A percentile compares a stretch with the other conserved stretches of the same genome.
phyloP scores from a whole-genome alignment of 1,140 invertebrate genomes.

The Hypsibius dujardini region DNA sequence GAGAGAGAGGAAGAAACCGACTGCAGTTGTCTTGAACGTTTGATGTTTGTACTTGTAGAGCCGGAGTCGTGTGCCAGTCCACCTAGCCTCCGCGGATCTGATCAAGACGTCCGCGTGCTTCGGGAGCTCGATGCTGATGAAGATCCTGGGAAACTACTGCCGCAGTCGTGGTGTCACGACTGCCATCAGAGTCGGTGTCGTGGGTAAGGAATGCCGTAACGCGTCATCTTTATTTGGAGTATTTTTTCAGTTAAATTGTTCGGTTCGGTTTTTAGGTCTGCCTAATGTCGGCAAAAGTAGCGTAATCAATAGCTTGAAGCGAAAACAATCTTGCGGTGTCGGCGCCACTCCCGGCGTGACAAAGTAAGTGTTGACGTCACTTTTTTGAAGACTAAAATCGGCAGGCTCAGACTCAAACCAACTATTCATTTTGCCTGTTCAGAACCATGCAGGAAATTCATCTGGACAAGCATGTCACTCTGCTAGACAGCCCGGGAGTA shows the following conservation, averaged over 20 bases:
- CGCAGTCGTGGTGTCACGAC: slow-evolving; percentile 75
- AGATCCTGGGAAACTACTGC: slow-evolving; percentile 80
- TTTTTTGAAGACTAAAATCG: slow-evolving; percentile 16
- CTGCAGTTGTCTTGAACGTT: neutral
- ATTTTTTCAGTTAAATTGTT: slow-evolving; percentile 11
- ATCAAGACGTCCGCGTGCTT: slow-evolving; percentile 57
- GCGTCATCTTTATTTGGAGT: neutral
- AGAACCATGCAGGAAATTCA: slow-evolving; percentile 74
- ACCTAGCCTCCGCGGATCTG: slow-evolving; percentile 33
- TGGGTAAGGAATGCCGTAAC: slow-evolving; percentile 42
- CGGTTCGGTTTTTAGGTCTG: slow-evolving; percentile 41
- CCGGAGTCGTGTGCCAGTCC: slow-evolving; percentile 27
- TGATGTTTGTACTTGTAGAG: slow-evolving; percentile 17
- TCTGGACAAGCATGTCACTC: slow-evolving; percentile 81
- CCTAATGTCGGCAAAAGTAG: slow-evolving; percentile 99
- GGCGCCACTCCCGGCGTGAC: slow-evolving; percentile 82
- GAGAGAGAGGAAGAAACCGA: neutral
- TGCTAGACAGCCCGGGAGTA: slow-evolving; percentile 90
- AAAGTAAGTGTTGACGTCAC: slow-evolving; percentile 40
- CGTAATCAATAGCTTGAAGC: slow-evolving; percentile 92
- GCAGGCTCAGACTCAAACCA: neutral
- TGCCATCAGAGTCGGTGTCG: slow-evolving; percentile 76
- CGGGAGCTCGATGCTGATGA: slow-evolving; percentile 79
- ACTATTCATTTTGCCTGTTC: slow-evolving; percentile 23
- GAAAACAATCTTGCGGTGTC: slow-evolving; percentile 73